Evolutionary conservation across 2,797 vertebrate species (phyloP).

Genomic region (Prunella strophiata): DNA sequence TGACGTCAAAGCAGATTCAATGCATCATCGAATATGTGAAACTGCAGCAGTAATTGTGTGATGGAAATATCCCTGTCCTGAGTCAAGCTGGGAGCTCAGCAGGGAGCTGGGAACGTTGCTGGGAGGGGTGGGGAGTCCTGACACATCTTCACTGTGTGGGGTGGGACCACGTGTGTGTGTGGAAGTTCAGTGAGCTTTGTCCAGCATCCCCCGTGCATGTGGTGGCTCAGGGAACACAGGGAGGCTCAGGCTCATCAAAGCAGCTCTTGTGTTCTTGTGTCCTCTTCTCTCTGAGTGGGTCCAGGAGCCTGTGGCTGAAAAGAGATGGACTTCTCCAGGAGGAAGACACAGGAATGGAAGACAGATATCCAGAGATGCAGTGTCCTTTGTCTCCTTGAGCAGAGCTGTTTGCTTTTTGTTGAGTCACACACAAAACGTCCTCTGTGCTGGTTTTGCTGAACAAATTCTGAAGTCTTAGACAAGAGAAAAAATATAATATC

Average conservation of each 20-base stretch:
- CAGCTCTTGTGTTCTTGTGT: neutral
- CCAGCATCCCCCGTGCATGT: neutral
- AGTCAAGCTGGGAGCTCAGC: neutral
- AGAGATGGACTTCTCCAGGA: neutral
- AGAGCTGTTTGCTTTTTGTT: neutral
- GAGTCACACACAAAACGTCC: neutral
- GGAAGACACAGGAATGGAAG: neutral
- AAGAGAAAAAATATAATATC: neutral
- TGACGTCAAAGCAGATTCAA: rapidly evolving
- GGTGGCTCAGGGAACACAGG: neutral
- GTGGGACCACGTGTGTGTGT: neutral
- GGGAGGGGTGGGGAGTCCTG: neutral
- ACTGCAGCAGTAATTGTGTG: neutral
- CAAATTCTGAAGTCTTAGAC: neutral
- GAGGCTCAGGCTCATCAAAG: neutral
- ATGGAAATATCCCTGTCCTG: neutral
- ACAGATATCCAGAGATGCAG: neutral
- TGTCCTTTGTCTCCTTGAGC: neutral
- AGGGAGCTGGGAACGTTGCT: neutral
- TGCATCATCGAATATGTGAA: neutral
- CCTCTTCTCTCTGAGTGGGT: neutral
- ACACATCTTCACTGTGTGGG: neutral
- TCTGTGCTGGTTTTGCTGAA: neutral
- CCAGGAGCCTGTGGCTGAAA: neutral
- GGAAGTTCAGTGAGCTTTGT: neutral